Conservation (phyloP, 2,888 invertebrate genomes). For the Macaria liturata region DNA sequence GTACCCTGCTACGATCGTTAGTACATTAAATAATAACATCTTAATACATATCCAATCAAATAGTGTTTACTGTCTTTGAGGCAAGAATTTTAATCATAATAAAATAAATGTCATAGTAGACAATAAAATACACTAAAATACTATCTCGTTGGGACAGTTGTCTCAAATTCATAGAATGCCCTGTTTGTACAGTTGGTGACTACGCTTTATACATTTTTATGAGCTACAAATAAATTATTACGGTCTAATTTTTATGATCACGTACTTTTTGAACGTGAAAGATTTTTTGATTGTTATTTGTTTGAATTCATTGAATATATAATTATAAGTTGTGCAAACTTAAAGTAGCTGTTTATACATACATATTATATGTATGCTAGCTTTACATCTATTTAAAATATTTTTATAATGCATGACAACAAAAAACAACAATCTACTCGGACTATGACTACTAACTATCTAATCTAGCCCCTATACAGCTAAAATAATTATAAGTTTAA, state of each 20-base stretch:
- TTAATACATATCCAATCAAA: not conserved
- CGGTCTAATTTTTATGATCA: constrained; percentile 13
- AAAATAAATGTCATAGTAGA: constrained; percentile 7
- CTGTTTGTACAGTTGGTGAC: constrained; percentile 16
- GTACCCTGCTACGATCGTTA: too few species aligned
- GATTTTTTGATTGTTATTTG: constrained; percentile 8
- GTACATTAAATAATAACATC: too few species aligned
- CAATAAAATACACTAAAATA: constrained; percentile 16
- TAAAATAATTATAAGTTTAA: too few species aligned
- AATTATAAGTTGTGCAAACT: too few species aligned
- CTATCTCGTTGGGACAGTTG: constrained; percentile 7
- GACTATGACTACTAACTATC: too few species aligned
- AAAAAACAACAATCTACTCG: too few species aligned
- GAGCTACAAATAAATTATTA: constrained; percentile 10
- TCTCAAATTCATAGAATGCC: constrained; percentile 14
- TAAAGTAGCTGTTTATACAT: too few species aligned
- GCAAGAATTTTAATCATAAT: constrained; percentile 13
- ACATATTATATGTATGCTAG: too few species aligned
- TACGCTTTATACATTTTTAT: constrained; percentile 22
- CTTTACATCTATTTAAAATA: too few species aligned
- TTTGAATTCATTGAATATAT: not conserved
- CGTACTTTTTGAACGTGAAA: constrained; percentile 14
- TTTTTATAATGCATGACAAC: too few species aligned
- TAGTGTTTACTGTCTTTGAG: not conserved
- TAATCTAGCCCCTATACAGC: too few species aligned